A percentile compares a stretch with the other conserved stretches of the same genome.
Evolutionary conservation across 2,113 vertebrate species (phyloP).

Genomic region (Epinephelus lanceolatus): DNA sequence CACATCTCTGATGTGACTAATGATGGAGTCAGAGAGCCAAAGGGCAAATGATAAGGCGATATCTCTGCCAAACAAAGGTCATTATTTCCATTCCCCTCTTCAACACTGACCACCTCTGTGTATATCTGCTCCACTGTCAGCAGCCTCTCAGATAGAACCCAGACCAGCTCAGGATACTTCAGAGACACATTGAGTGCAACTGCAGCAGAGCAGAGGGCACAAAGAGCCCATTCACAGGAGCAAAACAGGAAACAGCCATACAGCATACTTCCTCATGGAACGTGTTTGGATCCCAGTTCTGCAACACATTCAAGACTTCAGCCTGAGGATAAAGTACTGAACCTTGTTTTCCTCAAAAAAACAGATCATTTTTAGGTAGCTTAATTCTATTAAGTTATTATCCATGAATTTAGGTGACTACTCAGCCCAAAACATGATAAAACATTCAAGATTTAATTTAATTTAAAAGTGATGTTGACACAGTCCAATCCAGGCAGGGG

Average conservation of each 20-base stretch:
- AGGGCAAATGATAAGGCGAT: slow-evolving; percentile 44
- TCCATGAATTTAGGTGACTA: not conserved
- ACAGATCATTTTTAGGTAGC: not conserved
- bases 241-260: slow-evolving; percentile 57
- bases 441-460: not conserved
- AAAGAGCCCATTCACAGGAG: slow-evolving; percentile 57
- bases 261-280: slow-evolving; percentile 42
- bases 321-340: not conserved
- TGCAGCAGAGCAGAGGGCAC: slow-evolving; percentile 24
- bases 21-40: slow-evolving; percentile 17
- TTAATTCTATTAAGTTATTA: not conserved
- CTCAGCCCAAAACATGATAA: not conserved
- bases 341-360: not conserved
- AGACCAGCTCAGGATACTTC: slow-evolving; percentile 47
- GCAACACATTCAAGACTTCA: not conserved
- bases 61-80: slow-evolving; percentile 38
- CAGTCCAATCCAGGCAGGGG: not conserved
- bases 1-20: slow-evolving; percentile 23
- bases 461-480: not conserved
- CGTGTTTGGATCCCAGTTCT: slow-evolving; percentile 16
- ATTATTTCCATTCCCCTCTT: slow-evolving; percentile 55
- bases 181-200: slow-evolving; percentile 14
- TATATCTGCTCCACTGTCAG: slow-evolving; percentile 58
- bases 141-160: slow-evolving; percentile 37
- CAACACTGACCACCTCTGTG: slow-evolving; percentile 37